Conservation (phyloP, 2,888 invertebrate genomes). For the Heliothis peltigera region DNA sequence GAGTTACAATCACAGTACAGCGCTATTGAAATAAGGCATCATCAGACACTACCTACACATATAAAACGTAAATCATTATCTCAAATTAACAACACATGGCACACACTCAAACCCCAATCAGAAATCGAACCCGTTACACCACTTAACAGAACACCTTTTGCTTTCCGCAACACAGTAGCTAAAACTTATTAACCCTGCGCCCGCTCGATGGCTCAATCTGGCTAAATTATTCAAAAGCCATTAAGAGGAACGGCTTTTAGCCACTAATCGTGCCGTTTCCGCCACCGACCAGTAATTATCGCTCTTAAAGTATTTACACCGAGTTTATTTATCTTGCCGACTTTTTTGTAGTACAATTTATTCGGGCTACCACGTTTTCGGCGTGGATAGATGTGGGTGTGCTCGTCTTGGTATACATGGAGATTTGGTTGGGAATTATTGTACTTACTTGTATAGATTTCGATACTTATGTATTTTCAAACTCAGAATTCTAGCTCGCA, state of each 20-base stretch:
- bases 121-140: slow-evolving; percentile 50
- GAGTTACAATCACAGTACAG: slow-evolving; percentile 13
- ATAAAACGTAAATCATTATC: slow-evolving; percentile 29
- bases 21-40: slow-evolving; percentile 32
- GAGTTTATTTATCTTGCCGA: slow-evolving; percentile 66
- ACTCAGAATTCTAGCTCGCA: no score
- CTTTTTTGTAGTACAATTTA: slow-evolving; percentile 61
- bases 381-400: slow-evolving; percentile 66
- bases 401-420: slow-evolving; percentile 63
- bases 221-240: slow-evolving; percentile 79
- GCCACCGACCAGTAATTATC: slow-evolving; percentile 71
- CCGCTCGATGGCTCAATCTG: slow-evolving; percentile 65
- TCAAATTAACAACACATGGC: slow-evolving; percentile 43
- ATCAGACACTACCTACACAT: slow-evolving; percentile 18
- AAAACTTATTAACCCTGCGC: slow-evolving; percentile 39
- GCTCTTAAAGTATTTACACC: slow-evolving; percentile 54
- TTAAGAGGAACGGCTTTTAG: slow-evolving; percentile 77
- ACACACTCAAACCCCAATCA: slow-evolving; percentile 27
- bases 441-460: no score
- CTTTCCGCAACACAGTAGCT: slow-evolving; percentile 52
- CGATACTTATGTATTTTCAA: no score
- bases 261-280: slow-evolving; percentile 84
- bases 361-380: slow-evolving; percentile 53
- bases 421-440: neutral
- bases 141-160: slow-evolving; percentile 50